Percentiles rank a stretch among this genome's conserved stretches.
Evolutionary conservation across 2,113 vertebrate genomes (phyloP).

Genomic region (Dromaius novaehollandiae): DNA sequence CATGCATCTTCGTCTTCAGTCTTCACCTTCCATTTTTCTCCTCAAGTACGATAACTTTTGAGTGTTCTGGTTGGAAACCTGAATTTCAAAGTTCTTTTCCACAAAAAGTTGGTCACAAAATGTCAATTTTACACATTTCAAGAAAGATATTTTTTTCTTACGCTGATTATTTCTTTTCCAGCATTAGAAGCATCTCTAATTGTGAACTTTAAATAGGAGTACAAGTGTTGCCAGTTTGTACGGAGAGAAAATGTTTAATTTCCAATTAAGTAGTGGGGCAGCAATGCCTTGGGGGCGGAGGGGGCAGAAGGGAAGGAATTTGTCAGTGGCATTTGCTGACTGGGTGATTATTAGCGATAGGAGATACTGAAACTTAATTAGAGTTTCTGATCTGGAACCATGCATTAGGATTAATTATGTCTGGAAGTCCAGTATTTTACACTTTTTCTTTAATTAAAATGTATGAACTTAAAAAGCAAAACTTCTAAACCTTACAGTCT

Average conservation of each 20-base stretch:
- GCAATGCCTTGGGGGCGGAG: conserved; percentile 19
- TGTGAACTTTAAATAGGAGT: conserved; percentile 51
- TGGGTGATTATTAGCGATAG: conserved; percentile 63
- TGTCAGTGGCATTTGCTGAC: background rate
- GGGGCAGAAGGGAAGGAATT: background rate
- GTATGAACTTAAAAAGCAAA: conserved; percentile 20
- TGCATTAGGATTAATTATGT: conserved; percentile 63
- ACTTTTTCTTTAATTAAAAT: conserved; percentile 64
- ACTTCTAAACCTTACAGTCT: background rate
- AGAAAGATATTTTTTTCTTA: background rate
- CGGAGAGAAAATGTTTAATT: conserved; percentile 55
- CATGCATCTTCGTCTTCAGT: background rate
- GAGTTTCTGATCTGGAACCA: conserved; percentile 55
- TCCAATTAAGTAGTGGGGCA: conserved; percentile 54
- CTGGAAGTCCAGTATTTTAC: conserved; percentile 45
- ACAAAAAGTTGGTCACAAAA: background rate
- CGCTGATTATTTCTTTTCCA: background rate
- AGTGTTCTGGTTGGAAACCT: background rate
- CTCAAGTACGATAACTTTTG: background rate
- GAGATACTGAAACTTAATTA: conserved; percentile 61
- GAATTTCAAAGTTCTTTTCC: background rate
- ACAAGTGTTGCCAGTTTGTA: conserved; percentile 26
- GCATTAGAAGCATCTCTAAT: conserved; percentile 1
- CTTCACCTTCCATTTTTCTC: background rate
- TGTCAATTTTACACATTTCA: background rate